Base-by-base conservation (phyloP, 2,113 vertebrate genomes). In the Sardina pilchardus region DNA sequence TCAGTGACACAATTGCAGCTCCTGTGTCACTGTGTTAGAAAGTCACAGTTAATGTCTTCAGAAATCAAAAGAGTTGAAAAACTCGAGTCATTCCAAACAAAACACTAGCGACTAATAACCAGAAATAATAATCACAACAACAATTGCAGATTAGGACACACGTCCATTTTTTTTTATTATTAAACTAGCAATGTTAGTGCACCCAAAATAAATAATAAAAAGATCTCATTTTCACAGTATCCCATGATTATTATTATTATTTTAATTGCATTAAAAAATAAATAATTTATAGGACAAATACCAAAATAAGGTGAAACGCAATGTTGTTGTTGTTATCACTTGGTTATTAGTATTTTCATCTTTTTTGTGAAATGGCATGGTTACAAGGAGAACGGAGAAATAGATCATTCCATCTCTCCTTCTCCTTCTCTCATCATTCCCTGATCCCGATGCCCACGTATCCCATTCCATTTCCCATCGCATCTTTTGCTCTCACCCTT, bases 61-160 rank as follows among this genome's bases (percentile, higher is more conserved):
- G 91, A 90, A 91, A 91, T 84, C 84, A 83, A 91, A 90, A 93
- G 71, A 87, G 86, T 86, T 86, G 81, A 84, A 87, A 88, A 92
- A 94, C 89, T 81, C 91, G 86, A 91, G 88, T 85, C 87, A 88
- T 92, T 90, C 89, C 89, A 89, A 92, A 92, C 87, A 88, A 81
- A 47, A 47, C 9, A 88, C 89, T 86, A 87, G 92, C 92, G 89
- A 94, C 71, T 82, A 86, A 56, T 81, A 91, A 94, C 93, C 92
- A 81, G 91, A 90, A 88, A 92, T 91, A 93, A 93, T 94, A 94
- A 95, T 93, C 92, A 93, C 94, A 94, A 95, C 94, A 94, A 95
- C 94, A 93, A 94, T 78, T 34, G 26, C 71, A 78, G 14, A 34
- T 14, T 34, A 78, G 71, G 71, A 34, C 26, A 34, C 26, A 5